Base-by-base conservation (phyloP, 2,113 vertebrate genomes). In the Gadus macrocephalus region DNA sequence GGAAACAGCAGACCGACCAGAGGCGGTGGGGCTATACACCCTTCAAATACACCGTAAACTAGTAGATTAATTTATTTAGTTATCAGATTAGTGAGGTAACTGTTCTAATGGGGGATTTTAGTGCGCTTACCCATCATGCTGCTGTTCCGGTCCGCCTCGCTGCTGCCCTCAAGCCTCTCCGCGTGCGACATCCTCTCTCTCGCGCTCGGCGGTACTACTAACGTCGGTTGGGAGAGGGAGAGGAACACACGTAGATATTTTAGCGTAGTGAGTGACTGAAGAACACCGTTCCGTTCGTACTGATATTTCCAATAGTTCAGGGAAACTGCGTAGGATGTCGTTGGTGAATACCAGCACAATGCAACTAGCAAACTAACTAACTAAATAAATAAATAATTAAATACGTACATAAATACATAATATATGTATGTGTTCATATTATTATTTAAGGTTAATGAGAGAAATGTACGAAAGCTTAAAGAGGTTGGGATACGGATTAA, bases 91-190 rank as follows among this genome's bases (percentile, higher is more conserved):
- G 6, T 7, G 31, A 35, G 31, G 1, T 5, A 4, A 35, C 31
- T 25, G 31, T 35, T 35, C 31, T 4, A 35, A 35, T 35, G 4
- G 31, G 2, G 1, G 2, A 4, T 7, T 35, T 5, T 4, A 35
- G 31, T 7, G 6, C 42, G 87, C 90, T 88, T 75, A 92, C 91
- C 91, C 91, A 91, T 91, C 63, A 82, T 84, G 65, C 65, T 84
- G 74, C 80, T 80, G 83, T 80, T 81, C 75, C 77, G 61, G 78
- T 84, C 78, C 62, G 72, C 74, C 64, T 86, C 85, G 62, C 62
- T 68, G 66, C 64, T 25, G 25, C 25, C 25, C 25, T 25, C 42
- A 63, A 64, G 64, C 59, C 68, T 67, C 42, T 79, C 81, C 69
- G 68, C 72, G 79, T 68, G 49, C 81, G 81, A 89, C 86, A 91